A percentile compares a stretch with the other conserved stretches of the same genome.
Conservation (phyloP, 2,888 invertebrate species). For the Aquatica leii region DNA sequence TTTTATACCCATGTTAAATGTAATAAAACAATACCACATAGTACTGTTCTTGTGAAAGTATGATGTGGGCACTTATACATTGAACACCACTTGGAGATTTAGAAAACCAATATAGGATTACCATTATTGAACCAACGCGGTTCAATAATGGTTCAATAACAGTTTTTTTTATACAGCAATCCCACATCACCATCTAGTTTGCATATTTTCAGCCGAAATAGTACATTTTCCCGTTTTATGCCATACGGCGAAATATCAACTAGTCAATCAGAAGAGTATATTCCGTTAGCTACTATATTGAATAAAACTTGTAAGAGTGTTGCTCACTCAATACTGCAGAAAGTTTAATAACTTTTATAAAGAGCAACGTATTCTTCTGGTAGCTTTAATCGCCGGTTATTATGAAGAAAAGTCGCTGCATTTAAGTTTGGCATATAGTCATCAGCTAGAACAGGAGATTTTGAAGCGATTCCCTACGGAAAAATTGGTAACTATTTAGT, state of each 20-base stretch:
- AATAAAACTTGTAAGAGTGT: background rate
- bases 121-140: no score
- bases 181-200: background rate
- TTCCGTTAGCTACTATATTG: background rate
- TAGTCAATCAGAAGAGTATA: background rate
- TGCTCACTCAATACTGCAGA: background rate
- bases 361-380: no score
- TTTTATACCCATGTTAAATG: background rate
- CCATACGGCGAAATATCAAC: no score
- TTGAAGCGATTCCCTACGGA: no score
- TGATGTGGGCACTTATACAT: constrained; percentile 41
- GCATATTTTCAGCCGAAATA: background rate
- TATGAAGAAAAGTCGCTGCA: constrained; percentile 22
- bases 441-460: no score
- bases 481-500: no score
- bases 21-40: constrained; percentile 40
- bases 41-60: constrained; percentile 36
- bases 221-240: background rate
- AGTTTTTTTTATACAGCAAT: background rate
- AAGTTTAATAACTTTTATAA: background rate
- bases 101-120: constrained; percentile 38
- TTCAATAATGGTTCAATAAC: background rate
- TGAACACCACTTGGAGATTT: constrained; percentile 41
- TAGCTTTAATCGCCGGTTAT: no score
- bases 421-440: no score